Base-by-base conservation (phyloP, 2,113 vertebrate species). In the Pimephales promelas region DNA sequence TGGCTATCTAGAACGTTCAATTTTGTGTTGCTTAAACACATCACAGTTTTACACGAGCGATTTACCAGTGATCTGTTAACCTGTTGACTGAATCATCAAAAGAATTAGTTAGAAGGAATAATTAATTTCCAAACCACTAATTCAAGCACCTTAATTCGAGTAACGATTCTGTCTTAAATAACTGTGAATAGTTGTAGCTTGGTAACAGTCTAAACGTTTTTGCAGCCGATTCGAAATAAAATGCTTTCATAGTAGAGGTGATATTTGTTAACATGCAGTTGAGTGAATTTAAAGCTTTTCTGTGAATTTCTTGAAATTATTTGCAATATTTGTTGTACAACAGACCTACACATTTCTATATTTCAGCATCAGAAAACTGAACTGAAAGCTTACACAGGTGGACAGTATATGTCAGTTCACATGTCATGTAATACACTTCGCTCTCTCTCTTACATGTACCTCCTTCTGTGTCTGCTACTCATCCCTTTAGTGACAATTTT, bases 401-500 rank as follows among this genome's bases (percentile, higher is more conserved):
- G 40, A 45, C 22, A 45, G 36, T 45, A 71, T n/a, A n/a, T 70
- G 36, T 70, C 34, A 70, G 64, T 20, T 40, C 34, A 43, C n/a
- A n/a, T n/a, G n/a, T n/a, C n/a, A n/a, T n/a, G n/a, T n/a, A n/a
- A n/a, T n/a, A n/a, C n/a, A n/a, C n/a, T n/a, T n/a, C n/a, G n/a
- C n/a, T n/a, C n/a, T n/a, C 10, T 68, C 20, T 52, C 47, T 83
- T 26, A 3, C 22, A 62, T n/a, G 1, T n/a, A 56, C 31, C 26
- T 31, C 52, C n/a, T 56, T 79, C 40, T 57, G 14, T 40, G 10
- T 31, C 18, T 24, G 47, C n/a, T 75, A 75, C n/a, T 54, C 36
- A 24, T 36, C 62, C 56, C 31, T 28, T 94, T 88, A 97, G 92
- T 96, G 96, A 87, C 96, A 97, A 86, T 97, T 97, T 86, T 96